Base-by-base conservation (phyloP, 2,797 vertebrate genomes). In the Choloepus didactylus region DNA sequence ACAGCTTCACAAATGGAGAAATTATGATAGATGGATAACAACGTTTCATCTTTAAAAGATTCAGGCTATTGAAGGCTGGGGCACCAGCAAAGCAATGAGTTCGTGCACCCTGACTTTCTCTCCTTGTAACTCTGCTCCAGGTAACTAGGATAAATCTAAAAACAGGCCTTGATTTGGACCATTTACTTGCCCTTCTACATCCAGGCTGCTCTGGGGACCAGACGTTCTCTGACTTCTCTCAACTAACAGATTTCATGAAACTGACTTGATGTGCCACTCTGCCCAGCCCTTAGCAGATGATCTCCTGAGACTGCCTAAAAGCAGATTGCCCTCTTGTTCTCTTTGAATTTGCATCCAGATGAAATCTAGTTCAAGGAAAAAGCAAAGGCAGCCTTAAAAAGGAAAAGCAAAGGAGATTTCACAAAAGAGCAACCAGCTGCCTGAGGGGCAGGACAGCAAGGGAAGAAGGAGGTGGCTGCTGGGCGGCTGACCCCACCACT, bases 271-370 rank as follows among this genome's bases (percentile, higher is more conserved):
- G 64, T 0, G 2, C 67, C 41, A 64, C 72, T 85, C 31, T 75
- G n/a, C 84, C 59, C 49, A 23, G 79, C 69, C 16, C n/a, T 79
- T n/a, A 69, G 59, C 75, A 70, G 35, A 21, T 35, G 12, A 75
- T 59, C 93, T 97, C 95, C 44, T 0, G 9, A 59, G 87, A 77
- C 62, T 56, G 18, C 67, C 87, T 87, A 66, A 86, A 70, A 95
- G 87, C 54, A 88, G 72, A 82, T 94, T 89, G 83, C 54, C 82
- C 79, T 72, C 49, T 9, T 83, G 44, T 16, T 96, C 64, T 54
- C 84, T 92, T 82, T 81, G 87, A 93, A 93, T 95, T 96, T 95
- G 60, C 64, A 95, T 86, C 85, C 86, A 95, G 93, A 91, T 90
- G 79, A 95, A 97, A 95, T 93, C 59, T 56, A 91, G 59, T 75